Evolutionary conservation across 2,888 invertebrate species (phyloP).

Genomic region (Dimorphilus gyrociliatus): DNA sequence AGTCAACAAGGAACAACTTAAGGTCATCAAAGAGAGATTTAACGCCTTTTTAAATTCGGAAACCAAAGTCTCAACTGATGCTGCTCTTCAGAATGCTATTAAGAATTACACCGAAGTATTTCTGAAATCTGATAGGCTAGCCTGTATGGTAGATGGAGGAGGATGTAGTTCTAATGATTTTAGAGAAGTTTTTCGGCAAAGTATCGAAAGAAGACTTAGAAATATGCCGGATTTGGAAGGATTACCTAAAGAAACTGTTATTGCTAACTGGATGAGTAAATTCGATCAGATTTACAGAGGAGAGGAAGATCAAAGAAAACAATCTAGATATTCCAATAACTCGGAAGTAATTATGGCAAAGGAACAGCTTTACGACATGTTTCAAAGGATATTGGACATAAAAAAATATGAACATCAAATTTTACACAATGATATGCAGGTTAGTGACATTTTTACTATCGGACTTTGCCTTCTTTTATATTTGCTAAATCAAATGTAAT

Average conservation of each 20-base stretch:
- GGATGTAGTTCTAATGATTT: conserved; percentile 97
- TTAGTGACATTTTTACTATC: conserved; percentile 37
- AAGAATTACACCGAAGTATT: conserved; percentile 69
- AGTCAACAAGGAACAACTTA: conserved; percentile 83
- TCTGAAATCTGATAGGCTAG: conserved; percentile 84
- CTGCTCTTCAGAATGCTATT: conserved; percentile 92
- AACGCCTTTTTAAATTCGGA: conserved; percentile 90
- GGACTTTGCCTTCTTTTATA: too few relatives aligned
- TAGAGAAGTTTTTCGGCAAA: conserved; percentile 90
- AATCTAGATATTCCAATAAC: conserved; percentile 42
- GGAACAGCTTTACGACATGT: conserved; percentile 99
- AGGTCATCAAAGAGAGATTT: conserved; percentile 80
- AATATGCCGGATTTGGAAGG: conserved; percentile 98
- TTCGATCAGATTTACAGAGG: conserved; percentile 82
- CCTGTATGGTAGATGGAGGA: conserved; percentile 90
- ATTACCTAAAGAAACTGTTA: conserved; percentile 91
- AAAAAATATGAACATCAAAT: conserved; percentile 99
- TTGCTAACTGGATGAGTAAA: conserved; percentile 95
- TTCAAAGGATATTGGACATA: conserved; percentile 91
- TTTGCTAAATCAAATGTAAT: too few relatives aligned
- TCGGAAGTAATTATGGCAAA: conserved; percentile 81
- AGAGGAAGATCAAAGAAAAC: conserved; percentile 41
- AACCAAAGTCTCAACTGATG: conserved; percentile 45
- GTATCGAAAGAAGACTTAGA: conserved; percentile 90
- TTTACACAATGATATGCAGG: conserved; percentile 91